Percentiles rank a stretch among this genome's conserved stretches.
Conservation (phyloP, 2,888 invertebrate species). For the Chironomus tentans region DNA sequence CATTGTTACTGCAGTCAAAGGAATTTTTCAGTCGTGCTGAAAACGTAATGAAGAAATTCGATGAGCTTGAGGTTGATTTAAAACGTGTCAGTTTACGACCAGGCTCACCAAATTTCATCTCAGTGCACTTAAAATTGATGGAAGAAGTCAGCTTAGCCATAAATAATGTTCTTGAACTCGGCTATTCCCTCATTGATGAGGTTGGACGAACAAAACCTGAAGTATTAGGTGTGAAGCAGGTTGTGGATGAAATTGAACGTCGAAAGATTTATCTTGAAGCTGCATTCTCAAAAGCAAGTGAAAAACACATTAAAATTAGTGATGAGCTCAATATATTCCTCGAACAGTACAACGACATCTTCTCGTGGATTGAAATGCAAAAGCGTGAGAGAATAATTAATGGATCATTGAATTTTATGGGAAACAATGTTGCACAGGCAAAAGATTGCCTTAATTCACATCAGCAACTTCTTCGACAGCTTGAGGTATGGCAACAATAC, state of each 20-base stretch:
- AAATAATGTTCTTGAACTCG: slow-evolving; percentile 57
- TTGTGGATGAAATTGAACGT: slow-evolving; percentile 65
- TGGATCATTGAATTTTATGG: slow-evolving; percentile 64
- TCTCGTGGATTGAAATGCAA: slow-evolving; percentile 59
- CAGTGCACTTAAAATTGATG: slow-evolving; percentile 56
- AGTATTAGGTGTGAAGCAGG: slow-evolving; percentile 54
- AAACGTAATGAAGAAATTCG: slow-evolving; percentile 61
- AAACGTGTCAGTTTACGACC: slow-evolving; percentile 54
- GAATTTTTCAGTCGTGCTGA: slow-evolving; percentile 64
- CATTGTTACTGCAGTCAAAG: slow-evolving; percentile 55
- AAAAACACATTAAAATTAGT: slow-evolving; percentile 60
- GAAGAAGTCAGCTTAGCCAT: slow-evolving; percentile 58
- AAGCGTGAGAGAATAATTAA: slow-evolving; percentile 43
- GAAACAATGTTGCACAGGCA: slow-evolving; percentile 54
- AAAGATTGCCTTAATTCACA: slow-evolving; percentile 66
- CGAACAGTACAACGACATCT: slow-evolving; percentile 57
- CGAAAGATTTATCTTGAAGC: slow-evolving; percentile 56
- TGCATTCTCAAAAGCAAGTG: slow-evolving; percentile 56
- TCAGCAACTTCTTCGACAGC: slow-evolving; percentile 60
- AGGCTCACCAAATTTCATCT: slow-evolving; percentile 56
- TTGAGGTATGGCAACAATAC: slow-evolving; percentile 47
- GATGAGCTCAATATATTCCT: slow-evolving; percentile 58
- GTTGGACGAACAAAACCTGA: slow-evolving; percentile 55
- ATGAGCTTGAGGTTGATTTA: slow-evolving; percentile 65
- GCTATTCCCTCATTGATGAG: slow-evolving; percentile 60